Base-by-base conservation (phyloP, 2,888 invertebrate species). In the Tenodera sinensis region DNA sequence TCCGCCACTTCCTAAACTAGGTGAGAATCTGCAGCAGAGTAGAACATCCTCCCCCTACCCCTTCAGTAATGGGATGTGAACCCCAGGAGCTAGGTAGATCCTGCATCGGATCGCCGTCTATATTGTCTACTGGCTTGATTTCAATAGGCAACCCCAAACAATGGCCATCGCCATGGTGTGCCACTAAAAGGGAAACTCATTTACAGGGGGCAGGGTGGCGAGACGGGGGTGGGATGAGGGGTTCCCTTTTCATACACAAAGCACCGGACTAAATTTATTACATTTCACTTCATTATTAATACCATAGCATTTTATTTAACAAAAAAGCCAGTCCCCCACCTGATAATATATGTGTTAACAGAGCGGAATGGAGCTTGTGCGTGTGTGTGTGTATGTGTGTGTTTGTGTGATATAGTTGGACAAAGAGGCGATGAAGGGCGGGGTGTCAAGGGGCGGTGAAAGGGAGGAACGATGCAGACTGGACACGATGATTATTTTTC, bases 321-420 rank as follows among this genome's bases (percentile, higher is more conserved):
- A 30, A 83, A 82, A 82, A 87, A 87, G 83, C 54, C 54, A 87
- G 83, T 47, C 85, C 83, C 83, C 42, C 71, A 83, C 12, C 87
- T 87, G 87, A 87, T 87, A 87, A 87, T 87, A 87, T 87, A 87
- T 87, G 87, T 87, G 87, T 87, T 87, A 87, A 87, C 87, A 87
- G 87, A 30, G 30, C 30, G 30, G 87, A 87, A 71, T 71, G 54
- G 54, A 71, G 20, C 20, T 20, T 3, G 54, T 71, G 54, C 20
- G 54, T 71, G 54, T 71, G 54, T 71, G 54, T 71, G 54, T 71
- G 54, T 71, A 2, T 71, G 54, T 71, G 54, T 71, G 54, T 71
- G 20, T 71, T 20, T 71, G 54, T 71, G 54, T 71, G 87, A 87
- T 87, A 87, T 87, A 87, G 87, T 81, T 87, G 87, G 87, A 87